These are phyloP conservation scores for Platanista minor DNA, from an alignment of 2,113 vertebrate genomes.

Conservation along the genomic window DNA sequence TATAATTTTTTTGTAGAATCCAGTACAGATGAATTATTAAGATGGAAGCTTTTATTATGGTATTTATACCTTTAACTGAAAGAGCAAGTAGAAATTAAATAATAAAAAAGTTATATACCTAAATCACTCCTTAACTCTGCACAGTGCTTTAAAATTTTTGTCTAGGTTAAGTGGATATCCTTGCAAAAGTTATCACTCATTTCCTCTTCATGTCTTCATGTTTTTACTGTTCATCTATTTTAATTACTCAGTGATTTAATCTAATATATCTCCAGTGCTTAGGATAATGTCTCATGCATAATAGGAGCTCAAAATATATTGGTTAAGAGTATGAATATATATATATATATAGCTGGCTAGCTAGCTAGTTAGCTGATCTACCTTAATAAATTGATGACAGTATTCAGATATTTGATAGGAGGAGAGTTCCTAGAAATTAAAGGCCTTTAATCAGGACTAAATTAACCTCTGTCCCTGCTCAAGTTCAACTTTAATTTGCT, in stretches of 20 bases:
- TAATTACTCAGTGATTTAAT: background rate
- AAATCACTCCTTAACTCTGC: background rate
- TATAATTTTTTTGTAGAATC: constrained; percentile 8
- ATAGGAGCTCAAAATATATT: background rate
- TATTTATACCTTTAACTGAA: constrained; percentile 3
- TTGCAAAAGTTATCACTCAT: background rate
- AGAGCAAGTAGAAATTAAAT: background rate
- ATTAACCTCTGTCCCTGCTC: background rate
- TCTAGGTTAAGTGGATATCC: background rate
- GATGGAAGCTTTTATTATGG: background rate
- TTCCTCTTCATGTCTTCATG: background rate
- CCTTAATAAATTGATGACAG: background rate
- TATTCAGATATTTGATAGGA: background rate
- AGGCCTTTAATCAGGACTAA: background rate
- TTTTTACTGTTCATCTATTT: constrained; percentile 3
- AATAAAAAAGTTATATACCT: background rate
- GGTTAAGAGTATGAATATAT: background rate
- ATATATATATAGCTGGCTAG: background rate
- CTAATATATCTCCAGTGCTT: background rate
- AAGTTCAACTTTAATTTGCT: background rate
- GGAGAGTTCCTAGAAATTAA: background rate
- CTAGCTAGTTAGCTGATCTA: background rate
- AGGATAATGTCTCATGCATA: background rate
- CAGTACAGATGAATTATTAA: constrained; percentile 42
- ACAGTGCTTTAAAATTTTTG: background rate